Conservation (phyloP, 2,888 invertebrate genomes). For the Melipona beecheii region DNA sequence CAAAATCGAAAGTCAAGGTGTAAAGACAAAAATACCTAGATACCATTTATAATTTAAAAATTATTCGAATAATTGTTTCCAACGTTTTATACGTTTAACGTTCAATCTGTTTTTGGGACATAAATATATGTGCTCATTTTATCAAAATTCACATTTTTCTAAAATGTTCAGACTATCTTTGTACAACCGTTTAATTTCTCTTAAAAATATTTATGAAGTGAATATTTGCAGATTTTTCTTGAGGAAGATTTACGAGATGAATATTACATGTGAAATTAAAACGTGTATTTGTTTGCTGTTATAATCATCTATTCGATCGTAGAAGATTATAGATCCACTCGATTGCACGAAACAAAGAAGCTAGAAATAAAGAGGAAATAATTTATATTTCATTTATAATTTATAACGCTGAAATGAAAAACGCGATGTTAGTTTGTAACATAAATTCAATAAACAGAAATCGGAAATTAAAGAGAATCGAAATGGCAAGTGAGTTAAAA, state of each 20-base stretch:
- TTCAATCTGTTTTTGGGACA: too few relatives aligned
- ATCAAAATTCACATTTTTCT: too few relatives aligned
- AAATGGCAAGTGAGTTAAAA: neutral
- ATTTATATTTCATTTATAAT: neutral
- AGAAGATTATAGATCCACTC: neutral
- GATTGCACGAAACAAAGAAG: too few relatives aligned
- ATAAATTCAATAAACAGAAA: neutral
- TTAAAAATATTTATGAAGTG: neutral
- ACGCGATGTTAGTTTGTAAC: neutral
- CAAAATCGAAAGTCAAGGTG: too few relatives aligned
- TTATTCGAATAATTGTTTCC: neutral
- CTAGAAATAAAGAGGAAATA: too few relatives aligned
- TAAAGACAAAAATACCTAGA: too few relatives aligned
- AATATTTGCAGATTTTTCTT: neutral
- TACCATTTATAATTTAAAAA: neutral
- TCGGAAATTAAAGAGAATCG: neutral
- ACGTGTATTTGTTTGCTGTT: neutral
- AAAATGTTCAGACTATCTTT: too few relatives aligned
- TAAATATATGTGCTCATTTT: too few relatives aligned
- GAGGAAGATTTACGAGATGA: neutral
- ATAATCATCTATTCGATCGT: too few relatives aligned
- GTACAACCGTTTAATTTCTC: too few relatives aligned
- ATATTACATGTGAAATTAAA: neutral
- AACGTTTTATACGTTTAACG: too few relatives aligned
- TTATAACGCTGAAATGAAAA: neutral